phyloP scores from a whole-genome alignment of 2,797 vertebrate species.

The Microcaecilia unicolor region DNA sequence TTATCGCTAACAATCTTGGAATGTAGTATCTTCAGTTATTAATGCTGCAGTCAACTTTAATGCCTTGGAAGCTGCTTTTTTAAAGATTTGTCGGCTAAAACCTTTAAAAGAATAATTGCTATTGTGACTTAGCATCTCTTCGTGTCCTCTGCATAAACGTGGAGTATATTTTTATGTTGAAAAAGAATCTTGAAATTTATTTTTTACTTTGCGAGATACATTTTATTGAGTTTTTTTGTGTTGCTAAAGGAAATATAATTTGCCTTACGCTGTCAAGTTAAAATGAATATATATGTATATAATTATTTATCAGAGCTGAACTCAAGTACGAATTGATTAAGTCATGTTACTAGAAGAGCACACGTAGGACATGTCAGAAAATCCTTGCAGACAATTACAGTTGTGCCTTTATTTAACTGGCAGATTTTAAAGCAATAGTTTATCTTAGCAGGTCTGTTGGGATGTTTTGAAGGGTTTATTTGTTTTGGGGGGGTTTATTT shows the following conservation, averaged over 20 bases:
- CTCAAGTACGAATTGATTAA: slow-evolving; percentile 10
- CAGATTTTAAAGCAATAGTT: too few species aligned
- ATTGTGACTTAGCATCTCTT: too few species aligned
- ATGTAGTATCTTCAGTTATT: slow-evolving; percentile 57
- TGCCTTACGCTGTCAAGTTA: slow-evolving; percentile 6
- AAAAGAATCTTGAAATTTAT: slow-evolving; percentile 25
- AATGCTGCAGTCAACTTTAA: slow-evolving; percentile 50
- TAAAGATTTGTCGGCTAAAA: slow-evolving; percentile 58
- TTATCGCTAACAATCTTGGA: slow-evolving; percentile 51
- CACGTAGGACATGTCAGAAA: too few species aligned
- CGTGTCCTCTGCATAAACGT: slow-evolving; percentile 36
- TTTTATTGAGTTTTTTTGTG: slow-evolving; percentile 14
- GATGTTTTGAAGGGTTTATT: too few species aligned
- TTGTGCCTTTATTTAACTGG: too few species aligned
- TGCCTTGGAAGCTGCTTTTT: slow-evolving; percentile 67
- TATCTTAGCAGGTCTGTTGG: too few species aligned
- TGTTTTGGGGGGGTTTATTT: too few species aligned
- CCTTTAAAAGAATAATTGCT: slow-evolving; percentile 37
- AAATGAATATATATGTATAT: slow-evolving; percentile 4
- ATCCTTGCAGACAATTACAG: too few species aligned
- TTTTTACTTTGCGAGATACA: slow-evolving; percentile 25
- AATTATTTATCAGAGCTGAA: slow-evolving; percentile 9
- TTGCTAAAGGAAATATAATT: slow-evolving; percentile 22
- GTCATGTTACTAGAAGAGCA: too few species aligned
- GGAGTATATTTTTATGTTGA: slow-evolving; percentile 21